Percentiles rank a stretch among this genome's conserved stretches.
Evolutionary conservation across 2,113 vertebrate genomes (phyloP).

Genomic region (Stomatorhinus ivindoensis): DNA sequence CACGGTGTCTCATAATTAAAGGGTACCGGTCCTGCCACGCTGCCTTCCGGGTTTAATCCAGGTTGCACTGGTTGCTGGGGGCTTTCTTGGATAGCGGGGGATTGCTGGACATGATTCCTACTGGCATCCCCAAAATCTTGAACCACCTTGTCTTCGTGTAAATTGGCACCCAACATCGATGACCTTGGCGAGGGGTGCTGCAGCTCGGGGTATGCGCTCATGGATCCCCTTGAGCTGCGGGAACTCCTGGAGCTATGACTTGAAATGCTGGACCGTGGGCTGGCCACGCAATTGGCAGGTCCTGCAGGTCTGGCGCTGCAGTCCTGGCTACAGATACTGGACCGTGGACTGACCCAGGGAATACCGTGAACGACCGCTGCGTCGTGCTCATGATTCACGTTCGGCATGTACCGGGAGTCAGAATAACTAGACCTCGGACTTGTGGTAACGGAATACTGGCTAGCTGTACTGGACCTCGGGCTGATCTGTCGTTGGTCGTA

Average conservation of each 20-base stretch:
- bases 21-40: slow-evolving; percentile 42
- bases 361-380: slow-evolving; percentile 45
- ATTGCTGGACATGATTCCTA: slow-evolving; percentile 59
- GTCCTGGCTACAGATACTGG: slow-evolving; percentile 79
- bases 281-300: slow-evolving; percentile 59
- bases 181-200: slow-evolving; percentile 73
- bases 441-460: slow-evolving; percentile 71
- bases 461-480: slow-evolving; percentile 78
- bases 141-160: slow-evolving; percentile 60
- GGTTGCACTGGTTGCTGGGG: slow-evolving; percentile 33
- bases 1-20: slow-evolving; percentile 53
- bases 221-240: slow-evolving; percentile 77
- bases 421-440: slow-evolving; percentile 75
- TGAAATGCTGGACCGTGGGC: slow-evolving; percentile 81
- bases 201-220: slow-evolving; percentile 75
- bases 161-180: slow-evolving; percentile 61
- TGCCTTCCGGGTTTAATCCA: slow-evolving; percentile 42
- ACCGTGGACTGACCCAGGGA: slow-evolving; percentile 66
- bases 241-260: slow-evolving; percentile 79
- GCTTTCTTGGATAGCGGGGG: slow-evolving; percentile 53
- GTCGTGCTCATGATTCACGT: slow-evolving; percentile 56
- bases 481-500: slow-evolving; percentile 90
- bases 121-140: slow-evolving; percentile 64
- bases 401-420: slow-evolving; percentile 58
- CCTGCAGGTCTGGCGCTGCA: slow-evolving; percentile 52